phyloP scores from a whole-genome alignment of 2,888 invertebrate genomes.

The Drosophila pegasa region DNA sequence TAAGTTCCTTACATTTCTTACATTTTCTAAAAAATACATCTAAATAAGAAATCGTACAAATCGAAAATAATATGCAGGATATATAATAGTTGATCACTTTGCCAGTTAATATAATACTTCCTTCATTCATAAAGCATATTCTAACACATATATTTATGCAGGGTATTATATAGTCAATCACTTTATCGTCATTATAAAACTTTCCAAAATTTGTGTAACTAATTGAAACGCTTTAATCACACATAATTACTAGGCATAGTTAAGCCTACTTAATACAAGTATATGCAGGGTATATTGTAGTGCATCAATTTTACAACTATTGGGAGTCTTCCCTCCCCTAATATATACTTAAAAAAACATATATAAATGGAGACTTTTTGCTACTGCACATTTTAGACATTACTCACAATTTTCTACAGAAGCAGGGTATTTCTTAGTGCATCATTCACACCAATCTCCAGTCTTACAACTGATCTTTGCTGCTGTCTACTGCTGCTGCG shows the following conservation, averaged over 20 bases:
- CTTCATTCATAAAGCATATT: no score
- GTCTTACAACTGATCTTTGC: constrained; percentile 37
- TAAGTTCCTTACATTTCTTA: no score
- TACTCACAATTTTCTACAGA: no score
- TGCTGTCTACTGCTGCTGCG: constrained; percentile 19
- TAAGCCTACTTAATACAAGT: neutral
- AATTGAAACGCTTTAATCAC: neutral
- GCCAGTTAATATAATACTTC: neutral
- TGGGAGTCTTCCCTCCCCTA: no score
- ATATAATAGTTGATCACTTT: neutral
- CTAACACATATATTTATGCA: neutral
- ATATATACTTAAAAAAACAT: no score
- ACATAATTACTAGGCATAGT: neutral
- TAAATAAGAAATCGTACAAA: neutral
- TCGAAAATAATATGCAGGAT: neutral
- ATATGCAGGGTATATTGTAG: constrained; percentile 1
- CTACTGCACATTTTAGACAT: neutral
- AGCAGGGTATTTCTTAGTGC: constrained; percentile 20
- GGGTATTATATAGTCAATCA: neutral
- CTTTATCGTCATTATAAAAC: neutral
- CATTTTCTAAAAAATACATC: neutral
- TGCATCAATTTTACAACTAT: neutral
- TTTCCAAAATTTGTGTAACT: neutral
- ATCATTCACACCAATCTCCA: neutral
- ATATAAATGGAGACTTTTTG: no score